These are phyloP conservation scores for Melitaea athalia DNA, from an alignment of 2,888 invertebrate species.

Conservation along the genomic window DNA sequence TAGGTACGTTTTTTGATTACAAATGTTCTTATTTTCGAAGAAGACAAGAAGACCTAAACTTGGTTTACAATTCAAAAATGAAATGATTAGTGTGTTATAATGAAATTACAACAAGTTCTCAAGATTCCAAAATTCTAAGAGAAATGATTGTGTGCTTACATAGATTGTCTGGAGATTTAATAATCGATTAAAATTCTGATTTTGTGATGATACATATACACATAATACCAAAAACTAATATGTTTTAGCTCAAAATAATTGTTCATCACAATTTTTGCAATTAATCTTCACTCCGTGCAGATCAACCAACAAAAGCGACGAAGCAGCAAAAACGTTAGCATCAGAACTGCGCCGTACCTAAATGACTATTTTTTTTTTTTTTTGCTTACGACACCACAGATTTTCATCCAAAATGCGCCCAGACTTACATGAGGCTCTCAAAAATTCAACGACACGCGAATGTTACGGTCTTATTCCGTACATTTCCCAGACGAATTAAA, in stretches of 20 bases:
- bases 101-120: neutral
- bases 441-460: conserved; percentile 67
- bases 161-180: too few relatives aligned
- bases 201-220: neutral
- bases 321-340: conserved; percentile 30
- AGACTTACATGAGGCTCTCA: conserved; percentile 67
- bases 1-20: neutral
- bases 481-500: conserved; percentile 35
- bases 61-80: neutral
- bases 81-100: neutral
- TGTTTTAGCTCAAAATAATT: neutral
- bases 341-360: conserved; percentile 40
- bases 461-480: conserved; percentile 55
- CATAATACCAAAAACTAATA: neutral
- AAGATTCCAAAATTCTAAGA: too few relatives aligned
- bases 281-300: conserved; percentile 13
- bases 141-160: neutral
- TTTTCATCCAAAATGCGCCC: conserved; percentile 67
- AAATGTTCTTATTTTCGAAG: neutral
- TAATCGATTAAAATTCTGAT: neutral
- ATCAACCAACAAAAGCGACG: conserved; percentile 23
- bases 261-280: neutral
- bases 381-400: conserved; percentile 63
- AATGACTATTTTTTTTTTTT: conserved; percentile 48
- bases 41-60: neutral